phyloP scores from a whole-genome alignment of 1,140 invertebrate genomes.

The Pseudomyrmex pallidus region DNA sequence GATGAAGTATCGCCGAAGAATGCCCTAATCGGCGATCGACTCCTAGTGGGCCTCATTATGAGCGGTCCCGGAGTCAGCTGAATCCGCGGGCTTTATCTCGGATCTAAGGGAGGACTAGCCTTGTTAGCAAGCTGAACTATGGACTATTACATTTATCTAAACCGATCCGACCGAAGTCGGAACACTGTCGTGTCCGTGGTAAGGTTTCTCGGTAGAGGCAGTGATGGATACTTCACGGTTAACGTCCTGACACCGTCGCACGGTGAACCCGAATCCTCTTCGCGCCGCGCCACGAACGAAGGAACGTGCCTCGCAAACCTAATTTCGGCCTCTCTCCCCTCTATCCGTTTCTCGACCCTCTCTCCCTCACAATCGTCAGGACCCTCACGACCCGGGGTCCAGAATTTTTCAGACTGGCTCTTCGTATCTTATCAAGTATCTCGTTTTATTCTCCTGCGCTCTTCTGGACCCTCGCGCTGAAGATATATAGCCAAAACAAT shows the following conservation, averaged over 20 bases:
- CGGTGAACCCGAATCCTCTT: slow-evolving; percentile 60
- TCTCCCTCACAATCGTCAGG: slow-evolving; percentile 53
- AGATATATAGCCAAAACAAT: slow-evolving; percentile 31
- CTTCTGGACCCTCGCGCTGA: slow-evolving; percentile 20
- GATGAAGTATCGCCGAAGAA: slow-evolving; percentile 78
- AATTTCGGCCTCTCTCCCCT: slow-evolving; percentile 47
- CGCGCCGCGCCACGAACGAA: slow-evolving; percentile 35
- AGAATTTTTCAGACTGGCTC: slow-evolving; percentile 39
- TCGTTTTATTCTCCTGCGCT: slow-evolving; percentile 4
- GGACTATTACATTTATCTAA: slow-evolving; percentile 80
- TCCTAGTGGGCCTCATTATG: slow-evolving; percentile 77
- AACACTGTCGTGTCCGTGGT: slow-evolving; percentile 63
- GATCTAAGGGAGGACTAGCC: slow-evolving; percentile 74
- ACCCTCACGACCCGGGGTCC: slow-evolving; percentile 36
- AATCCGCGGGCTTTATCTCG: slow-evolving; percentile 72
- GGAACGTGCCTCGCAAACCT: slow-evolving; percentile 67
- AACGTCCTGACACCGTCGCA: slow-evolving; percentile 71
- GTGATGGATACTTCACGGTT: slow-evolving; percentile 74
- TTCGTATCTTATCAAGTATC: slow-evolving; percentile 57
- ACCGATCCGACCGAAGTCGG: slow-evolving; percentile 70
- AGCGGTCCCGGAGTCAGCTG: slow-evolving; percentile 70
- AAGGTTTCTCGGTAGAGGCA: slow-evolving; percentile 71
- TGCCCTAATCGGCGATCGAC: slow-evolving; percentile 78
- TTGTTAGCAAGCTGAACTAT: slow-evolving; percentile 81
- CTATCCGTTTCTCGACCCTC: slow-evolving; percentile 2